phyloP scores from a whole-genome alignment of 1,140 invertebrate species.

The Micrasema longulum region DNA sequence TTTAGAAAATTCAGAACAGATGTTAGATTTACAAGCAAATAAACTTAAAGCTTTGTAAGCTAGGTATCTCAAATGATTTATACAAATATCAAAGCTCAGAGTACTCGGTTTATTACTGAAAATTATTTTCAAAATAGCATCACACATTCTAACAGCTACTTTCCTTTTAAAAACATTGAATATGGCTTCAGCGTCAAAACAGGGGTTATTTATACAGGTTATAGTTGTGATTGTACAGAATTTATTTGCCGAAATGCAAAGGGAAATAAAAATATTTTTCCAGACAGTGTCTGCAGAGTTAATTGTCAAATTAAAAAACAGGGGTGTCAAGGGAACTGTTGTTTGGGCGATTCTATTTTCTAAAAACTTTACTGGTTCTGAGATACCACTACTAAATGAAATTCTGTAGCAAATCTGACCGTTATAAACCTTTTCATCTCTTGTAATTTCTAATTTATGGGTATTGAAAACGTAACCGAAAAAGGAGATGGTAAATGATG shows the following conservation, averaged over 20 bases:
- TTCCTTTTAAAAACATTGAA: slow-evolving; percentile 62
- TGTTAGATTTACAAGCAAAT: slow-evolving; percentile 60
- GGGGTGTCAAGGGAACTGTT: slow-evolving; percentile 60
- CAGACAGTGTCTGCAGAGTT: slow-evolving; percentile 62
- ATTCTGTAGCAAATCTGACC: slow-evolving; percentile 67
- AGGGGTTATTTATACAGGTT: slow-evolving; percentile 57
- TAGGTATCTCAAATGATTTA: slow-evolving; percentile 66
- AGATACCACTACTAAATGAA: slow-evolving; percentile 58
- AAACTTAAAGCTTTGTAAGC: slow-evolving; percentile 63
- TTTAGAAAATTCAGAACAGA: slow-evolving; percentile 60
- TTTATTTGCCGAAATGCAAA: slow-evolving; percentile 66
- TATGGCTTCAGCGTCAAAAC: slow-evolving; percentile 56
- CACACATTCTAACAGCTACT: slow-evolving; percentile 62
- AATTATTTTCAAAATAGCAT: slow-evolving; percentile 60
- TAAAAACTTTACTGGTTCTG: slow-evolving; percentile 60
- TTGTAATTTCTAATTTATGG: slow-evolving; percentile 59
- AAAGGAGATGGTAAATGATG: slow-evolving; percentile 59
- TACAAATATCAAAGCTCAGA: slow-evolving; percentile 62
- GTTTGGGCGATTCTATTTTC: slow-evolving; percentile 63
- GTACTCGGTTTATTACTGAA: slow-evolving; percentile 57
- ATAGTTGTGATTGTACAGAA: slow-evolving; percentile 65
- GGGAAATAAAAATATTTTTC: slow-evolving; percentile 62
- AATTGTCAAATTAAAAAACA: slow-evolving; percentile 62
- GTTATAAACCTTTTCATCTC: slow-evolving; percentile 59
- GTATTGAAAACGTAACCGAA: slow-evolving; percentile 63